phyloP scores from a whole-genome alignment of 2,113 vertebrate species.

The Coturnix japonica region DNA sequence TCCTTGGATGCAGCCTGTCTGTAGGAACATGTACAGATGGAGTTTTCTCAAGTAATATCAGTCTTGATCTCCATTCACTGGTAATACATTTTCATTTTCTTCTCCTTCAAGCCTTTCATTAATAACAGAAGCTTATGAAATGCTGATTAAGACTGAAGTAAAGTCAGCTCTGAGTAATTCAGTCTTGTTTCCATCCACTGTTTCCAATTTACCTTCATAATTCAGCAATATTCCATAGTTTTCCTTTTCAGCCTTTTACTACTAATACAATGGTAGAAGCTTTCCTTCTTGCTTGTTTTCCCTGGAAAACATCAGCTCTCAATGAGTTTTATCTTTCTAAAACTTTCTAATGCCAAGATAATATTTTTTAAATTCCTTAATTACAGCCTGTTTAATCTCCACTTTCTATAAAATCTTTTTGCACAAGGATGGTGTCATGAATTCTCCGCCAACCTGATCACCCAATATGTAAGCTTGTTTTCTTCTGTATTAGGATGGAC shows the following conservation, averaged over 20 bases:
- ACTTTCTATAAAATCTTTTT: background rate
- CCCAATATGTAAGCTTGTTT: background rate
- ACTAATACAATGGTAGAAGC: background rate
- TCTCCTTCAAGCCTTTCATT: background rate
- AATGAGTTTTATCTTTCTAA: background rate
- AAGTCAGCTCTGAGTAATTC: background rate
- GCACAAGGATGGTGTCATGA: background rate
- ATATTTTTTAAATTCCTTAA: background rate
- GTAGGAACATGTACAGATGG: background rate
- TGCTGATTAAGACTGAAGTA: background rate
- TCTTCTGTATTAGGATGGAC: too few relatives aligned
- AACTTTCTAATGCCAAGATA: too few relatives aligned
- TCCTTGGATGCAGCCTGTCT: background rate
- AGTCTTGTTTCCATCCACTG: background rate
- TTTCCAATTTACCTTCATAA: background rate
- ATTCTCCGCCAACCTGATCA: background rate
- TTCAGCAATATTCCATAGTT: background rate
- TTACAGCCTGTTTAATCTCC: background rate
- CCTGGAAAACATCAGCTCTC: background rate
- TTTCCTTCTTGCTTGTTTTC: background rate
- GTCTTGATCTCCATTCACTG: background rate
- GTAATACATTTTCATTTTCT: background rate
- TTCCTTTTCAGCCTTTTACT: background rate
- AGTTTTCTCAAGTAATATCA: background rate
- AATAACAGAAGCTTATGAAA: background rate